These are phyloP conservation scores for Gasterosteus aculeatus DNA, from an alignment of 2,113 vertebrate species.

Conservation along the genomic window DNA sequence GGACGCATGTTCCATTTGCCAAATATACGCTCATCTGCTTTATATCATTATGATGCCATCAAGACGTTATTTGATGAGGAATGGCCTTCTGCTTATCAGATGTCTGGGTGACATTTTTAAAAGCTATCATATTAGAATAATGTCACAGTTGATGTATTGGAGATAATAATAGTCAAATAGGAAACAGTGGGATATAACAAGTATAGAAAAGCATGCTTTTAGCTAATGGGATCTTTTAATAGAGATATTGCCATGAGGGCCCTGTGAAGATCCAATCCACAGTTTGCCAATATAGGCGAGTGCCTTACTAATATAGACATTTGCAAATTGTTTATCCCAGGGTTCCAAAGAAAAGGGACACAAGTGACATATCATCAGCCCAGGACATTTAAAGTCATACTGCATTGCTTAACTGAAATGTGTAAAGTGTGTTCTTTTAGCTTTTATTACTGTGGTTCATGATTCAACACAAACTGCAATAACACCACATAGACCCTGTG, in stretches of 20 bases:
- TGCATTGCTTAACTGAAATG: slow-evolving; percentile 14
- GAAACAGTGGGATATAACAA: slow-evolving; percentile 66
- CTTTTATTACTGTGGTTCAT: not conserved
- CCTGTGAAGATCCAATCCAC: slow-evolving; percentile 40
- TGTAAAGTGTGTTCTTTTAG: not conserved
- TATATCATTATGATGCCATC: slow-evolving; percentile 91
- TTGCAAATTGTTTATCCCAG: slow-evolving; percentile 26
- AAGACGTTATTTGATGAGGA: slow-evolving; percentile 90
- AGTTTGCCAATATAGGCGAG: slow-evolving; percentile 26
- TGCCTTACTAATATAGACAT: slow-evolving; percentile 15
- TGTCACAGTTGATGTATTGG: slow-evolving; percentile 77
- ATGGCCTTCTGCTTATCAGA: slow-evolving; percentile 76
- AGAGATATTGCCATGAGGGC: slow-evolving; percentile 36
- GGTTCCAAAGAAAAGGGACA: slow-evolving; percentile 1
- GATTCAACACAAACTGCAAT: not conserved
- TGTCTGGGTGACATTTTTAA: slow-evolving; percentile 79
- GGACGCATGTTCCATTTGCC: slow-evolving; percentile 68
- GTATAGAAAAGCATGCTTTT: slow-evolving; percentile 60
- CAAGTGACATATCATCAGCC: slow-evolving; percentile 27
- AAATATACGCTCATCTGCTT: slow-evolving; percentile 87
- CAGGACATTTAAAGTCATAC: slow-evolving; percentile 1
- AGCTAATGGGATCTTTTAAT: slow-evolving; percentile 63
- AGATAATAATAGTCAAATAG: slow-evolving; percentile 86
- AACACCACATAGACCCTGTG: too few relatives aligned
- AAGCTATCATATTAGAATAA: slow-evolving; percentile 84